Conservation (phyloP, 2,797 vertebrate genomes). For the Crenichthys baileyi region DNA sequence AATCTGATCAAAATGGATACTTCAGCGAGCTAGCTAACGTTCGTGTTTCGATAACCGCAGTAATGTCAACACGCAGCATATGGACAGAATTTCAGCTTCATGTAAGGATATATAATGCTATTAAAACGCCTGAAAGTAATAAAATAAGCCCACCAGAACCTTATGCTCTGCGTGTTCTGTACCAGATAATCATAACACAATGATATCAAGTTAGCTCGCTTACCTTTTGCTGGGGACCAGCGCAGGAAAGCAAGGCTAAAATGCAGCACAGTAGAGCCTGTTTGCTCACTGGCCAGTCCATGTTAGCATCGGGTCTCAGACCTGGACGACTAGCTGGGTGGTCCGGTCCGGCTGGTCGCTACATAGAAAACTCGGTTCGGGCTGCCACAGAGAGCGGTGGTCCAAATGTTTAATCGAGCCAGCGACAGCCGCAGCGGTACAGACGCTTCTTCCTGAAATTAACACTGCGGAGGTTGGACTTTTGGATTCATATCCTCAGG, state of each 20-base stretch:
- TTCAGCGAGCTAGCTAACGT: constrained; percentile 30
- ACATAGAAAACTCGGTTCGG: constrained; percentile 63
- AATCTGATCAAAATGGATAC: neutral
- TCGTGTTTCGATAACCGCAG: constrained; percentile 20
- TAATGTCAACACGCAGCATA: constrained; percentile 17
- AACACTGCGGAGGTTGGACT: constrained; percentile 68
- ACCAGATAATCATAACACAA: neutral
- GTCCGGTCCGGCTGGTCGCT: constrained; percentile 42
- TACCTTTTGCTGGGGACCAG: constrained; percentile 74
- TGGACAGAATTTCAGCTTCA: neutral
- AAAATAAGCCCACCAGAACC: neutral
- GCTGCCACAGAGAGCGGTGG: constrained; percentile 5
- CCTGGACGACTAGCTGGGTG: constrained; percentile 48
- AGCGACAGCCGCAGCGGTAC: neutral
- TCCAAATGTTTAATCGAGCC: constrained; percentile 9
- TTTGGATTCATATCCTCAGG: constrained; percentile 46
- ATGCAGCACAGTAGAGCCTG: constrained; percentile 78
- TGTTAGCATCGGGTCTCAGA: constrained; percentile 56
- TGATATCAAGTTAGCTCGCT: constrained; percentile 49
- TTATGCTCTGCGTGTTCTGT: neutral
- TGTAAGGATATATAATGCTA: neutral
- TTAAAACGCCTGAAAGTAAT: neutral
- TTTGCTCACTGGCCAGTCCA: constrained; percentile 78
- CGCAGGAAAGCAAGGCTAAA: constrained; percentile 69
- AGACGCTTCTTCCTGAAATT: constrained; percentile 75